Evolutionary conservation across 2,888 invertebrate genomes (phyloP).

Genomic region (Sarcophaga subvicina): DNA sequence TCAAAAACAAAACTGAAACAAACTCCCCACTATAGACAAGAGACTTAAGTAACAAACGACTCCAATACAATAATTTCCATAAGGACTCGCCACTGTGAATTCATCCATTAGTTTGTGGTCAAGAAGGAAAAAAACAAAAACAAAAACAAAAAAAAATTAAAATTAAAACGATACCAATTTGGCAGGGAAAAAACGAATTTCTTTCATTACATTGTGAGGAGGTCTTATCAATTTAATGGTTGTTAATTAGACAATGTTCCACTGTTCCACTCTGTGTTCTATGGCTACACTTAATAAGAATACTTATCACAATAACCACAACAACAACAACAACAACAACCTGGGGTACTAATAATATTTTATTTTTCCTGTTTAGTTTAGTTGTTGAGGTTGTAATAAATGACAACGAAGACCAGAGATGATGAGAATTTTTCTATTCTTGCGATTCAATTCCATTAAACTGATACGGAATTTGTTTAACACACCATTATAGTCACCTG

Average conservation of each 20-base stretch:
- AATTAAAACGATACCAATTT: no score
- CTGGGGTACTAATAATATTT: background rate
- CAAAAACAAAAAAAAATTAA: no score
- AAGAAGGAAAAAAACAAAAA: background rate
- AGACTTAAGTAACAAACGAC: slow-evolving; percentile 8
- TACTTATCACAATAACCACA: slow-evolving; percentile 54
- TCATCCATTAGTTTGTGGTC: slow-evolving; percentile 35
- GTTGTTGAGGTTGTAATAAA: slow-evolving; percentile 60
- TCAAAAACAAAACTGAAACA: slow-evolving; percentile 32
- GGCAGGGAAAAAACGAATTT: background rate
- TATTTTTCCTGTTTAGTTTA: background rate
- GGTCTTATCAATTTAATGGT: slow-evolving; percentile 72
- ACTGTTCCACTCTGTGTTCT: slow-evolving; percentile 42
- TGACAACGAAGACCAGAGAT: slow-evolving; percentile 34
- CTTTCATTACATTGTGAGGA: slow-evolving; percentile 63
- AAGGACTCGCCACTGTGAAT: slow-evolving; percentile 28
- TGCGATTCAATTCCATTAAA: slow-evolving; percentile 35
- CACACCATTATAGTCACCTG: slow-evolving; percentile 69
- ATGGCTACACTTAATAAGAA: background rate
- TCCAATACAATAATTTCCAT: slow-evolving; percentile 29
- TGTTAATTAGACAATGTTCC: slow-evolving; percentile 71
- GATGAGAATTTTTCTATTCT: background rate
- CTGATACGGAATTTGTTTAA: slow-evolving; percentile 63
- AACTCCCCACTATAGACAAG: slow-evolving; percentile 42
- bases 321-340: background rate